These are phyloP conservation scores for Haliclystus octoradiatus DNA, from an alignment of 30 jellyfish, hydroid and myxozoan species.

Conservation along the genomic window DNA sequence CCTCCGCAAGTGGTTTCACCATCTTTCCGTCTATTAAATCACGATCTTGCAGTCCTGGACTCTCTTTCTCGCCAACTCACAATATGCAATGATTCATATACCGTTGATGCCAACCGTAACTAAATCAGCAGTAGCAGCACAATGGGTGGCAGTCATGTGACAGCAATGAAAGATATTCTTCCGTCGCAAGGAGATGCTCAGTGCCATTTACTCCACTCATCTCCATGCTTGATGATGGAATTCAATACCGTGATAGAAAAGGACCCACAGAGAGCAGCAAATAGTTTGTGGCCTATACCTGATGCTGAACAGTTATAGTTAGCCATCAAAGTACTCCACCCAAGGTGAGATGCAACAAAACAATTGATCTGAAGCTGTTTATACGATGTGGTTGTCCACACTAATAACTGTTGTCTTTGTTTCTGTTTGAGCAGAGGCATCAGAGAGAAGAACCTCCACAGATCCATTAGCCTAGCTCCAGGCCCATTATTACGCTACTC, in stretches of 20 bases:
- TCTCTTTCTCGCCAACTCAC: not conserved
- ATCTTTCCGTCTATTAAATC: not conserved
- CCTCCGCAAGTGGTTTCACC: not conserved
- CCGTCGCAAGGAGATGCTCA: not conserved
- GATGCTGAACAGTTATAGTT: conserved; percentile 61
- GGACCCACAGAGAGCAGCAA: conserved; percentile 90
- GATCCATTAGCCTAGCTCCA: conserved; percentile 56
- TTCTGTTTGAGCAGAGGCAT: conserved; percentile 75
- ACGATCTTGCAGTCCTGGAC: not conserved
- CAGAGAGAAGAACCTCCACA: conserved; percentile 81
- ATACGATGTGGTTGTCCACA: too few relatives aligned
- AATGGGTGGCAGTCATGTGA: not conserved
- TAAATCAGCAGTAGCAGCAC: not conserved
- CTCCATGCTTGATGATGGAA: conserved; percentile 68
- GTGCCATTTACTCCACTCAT: not conserved
- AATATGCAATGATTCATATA: too few relatives aligned
- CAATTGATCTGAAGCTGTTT: too few relatives aligned
- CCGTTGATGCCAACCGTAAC: too few relatives aligned
- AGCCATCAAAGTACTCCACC: conserved; percentile 42
- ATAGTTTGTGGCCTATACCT: conserved; percentile 91
- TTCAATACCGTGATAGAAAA: conserved; percentile 59
- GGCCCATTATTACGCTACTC: too few relatives aligned
- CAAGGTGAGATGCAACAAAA: conserved; percentile 38
- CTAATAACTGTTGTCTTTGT: too few relatives aligned
- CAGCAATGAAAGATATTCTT: not conserved